Percentiles rank a stretch among this genome's conserved stretches.
Conservation (phyloP, 1,140 invertebrate genomes). For the Geopemphigus sp. region DNA sequence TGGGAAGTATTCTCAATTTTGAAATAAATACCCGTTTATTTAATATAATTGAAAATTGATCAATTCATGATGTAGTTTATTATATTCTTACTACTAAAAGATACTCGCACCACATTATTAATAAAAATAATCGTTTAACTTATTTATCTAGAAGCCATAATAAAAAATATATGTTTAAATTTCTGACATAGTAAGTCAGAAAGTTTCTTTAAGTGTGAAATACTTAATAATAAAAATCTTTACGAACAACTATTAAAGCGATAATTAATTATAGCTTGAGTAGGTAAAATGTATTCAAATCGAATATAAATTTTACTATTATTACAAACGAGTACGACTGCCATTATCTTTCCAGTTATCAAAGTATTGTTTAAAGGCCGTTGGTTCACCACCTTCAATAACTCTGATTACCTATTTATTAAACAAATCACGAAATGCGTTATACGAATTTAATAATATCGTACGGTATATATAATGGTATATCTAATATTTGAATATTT, state of each 20-base stretch:
- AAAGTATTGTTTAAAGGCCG: slow-evolving; percentile 78
- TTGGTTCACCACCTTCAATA: slow-evolving; percentile 71
- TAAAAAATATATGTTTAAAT: slow-evolving; percentile 3
- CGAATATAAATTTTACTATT: too few relatives aligned
- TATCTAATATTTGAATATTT: neutral
- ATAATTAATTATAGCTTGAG: neutral
- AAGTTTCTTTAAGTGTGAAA: neutral
- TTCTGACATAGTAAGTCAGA: too few relatives aligned
- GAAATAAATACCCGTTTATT: too few relatives aligned
- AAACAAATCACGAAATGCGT: slow-evolving; percentile 26
- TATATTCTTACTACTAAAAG: neutral
- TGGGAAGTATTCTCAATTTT: too few relatives aligned
- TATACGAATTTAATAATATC: neutral
- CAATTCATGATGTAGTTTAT: neutral
- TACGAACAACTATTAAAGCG: neutral
- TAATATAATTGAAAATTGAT: too few relatives aligned
- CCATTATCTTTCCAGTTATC: slow-evolving; percentile 66
- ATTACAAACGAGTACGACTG: slow-evolving; percentile 25
- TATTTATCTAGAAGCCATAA: neutral
- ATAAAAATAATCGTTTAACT: neutral
- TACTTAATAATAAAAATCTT: neutral
- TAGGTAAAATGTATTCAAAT: neutral
- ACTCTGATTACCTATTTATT: slow-evolving; percentile 60
- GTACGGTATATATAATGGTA: neutral
- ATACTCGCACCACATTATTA: neutral